Evolutionary conservation across 2,797 vertebrate genomes (phyloP).

Genomic region (Okamejei kenojei): DNA sequence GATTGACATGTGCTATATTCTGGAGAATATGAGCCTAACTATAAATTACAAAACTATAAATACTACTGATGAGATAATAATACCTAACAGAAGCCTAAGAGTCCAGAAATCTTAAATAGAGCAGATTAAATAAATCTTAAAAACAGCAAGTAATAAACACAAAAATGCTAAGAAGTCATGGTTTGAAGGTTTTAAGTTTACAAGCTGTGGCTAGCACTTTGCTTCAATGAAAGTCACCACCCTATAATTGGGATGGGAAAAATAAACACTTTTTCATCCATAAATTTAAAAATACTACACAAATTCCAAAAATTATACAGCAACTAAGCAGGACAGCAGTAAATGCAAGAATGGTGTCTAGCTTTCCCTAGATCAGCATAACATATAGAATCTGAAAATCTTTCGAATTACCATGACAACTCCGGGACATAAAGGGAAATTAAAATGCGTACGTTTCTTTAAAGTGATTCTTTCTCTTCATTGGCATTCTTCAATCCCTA

Average conservation of each 20-base stretch:
- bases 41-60: too few species aligned
- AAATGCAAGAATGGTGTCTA: background rate
- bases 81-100: background rate
- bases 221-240: background rate
- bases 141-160: background rate
- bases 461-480: background rate
- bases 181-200: background rate
- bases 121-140: too few species aligned
- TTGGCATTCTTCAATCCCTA: background rate
- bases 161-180: background rate
- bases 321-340: background rate
- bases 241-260: background rate
- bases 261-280: background rate
- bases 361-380: too few species aligned
- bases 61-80: too few species aligned
- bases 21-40: too few species aligned
- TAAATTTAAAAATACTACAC: background rate
- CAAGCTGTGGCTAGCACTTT: background rate
- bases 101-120: background rate
- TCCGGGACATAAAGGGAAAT: background rate
- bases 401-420: background rate
- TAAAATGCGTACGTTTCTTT: background rate
- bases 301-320: background rate
- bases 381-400: background rate
- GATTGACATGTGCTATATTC: too few species aligned